phyloP scores from a whole-genome alignment of 2,113 vertebrate genomes.

The Dipodomys spectabilis region DNA sequence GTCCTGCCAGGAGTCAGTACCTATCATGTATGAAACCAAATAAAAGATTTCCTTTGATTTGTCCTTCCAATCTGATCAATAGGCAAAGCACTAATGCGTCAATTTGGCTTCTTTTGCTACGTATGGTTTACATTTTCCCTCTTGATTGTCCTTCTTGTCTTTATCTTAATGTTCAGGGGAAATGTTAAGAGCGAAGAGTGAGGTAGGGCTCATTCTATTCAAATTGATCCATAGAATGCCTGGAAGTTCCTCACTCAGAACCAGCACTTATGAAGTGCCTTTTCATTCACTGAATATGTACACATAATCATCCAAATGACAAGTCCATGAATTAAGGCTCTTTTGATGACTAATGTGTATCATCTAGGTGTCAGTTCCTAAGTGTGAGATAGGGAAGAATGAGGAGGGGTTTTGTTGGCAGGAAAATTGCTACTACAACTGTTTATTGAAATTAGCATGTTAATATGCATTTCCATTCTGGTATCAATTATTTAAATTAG shows the following conservation, averaged over 20 bases:
- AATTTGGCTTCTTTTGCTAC: constrained; percentile 49
- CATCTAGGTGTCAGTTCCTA: background rate
- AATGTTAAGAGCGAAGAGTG: constrained; percentile 51
- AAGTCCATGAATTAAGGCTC: constrained; percentile 62
- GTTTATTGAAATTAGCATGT: constrained; percentile 52
- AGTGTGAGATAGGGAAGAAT: background rate
- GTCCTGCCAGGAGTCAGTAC: background rate
- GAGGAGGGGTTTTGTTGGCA: background rate
- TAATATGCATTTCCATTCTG: constrained; percentile 14
- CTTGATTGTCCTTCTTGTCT: constrained; percentile 28
- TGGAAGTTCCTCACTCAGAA: constrained; percentile 32
- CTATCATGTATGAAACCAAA: constrained; percentile 15
- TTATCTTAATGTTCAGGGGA: constrained; percentile 35
- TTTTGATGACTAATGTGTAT: constrained; percentile 18
- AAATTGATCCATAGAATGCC: constrained; percentile 15
- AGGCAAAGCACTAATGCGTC: constrained; percentile 25
- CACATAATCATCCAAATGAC: constrained; percentile 52
- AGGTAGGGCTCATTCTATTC: constrained; percentile 53
- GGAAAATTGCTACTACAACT: background rate
- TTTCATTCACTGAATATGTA: constrained; percentile 68
- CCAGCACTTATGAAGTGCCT: constrained; percentile 60
- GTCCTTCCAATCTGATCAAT: constrained; percentile 38
- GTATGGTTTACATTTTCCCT: constrained; percentile 44
- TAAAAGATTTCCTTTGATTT: constrained; percentile 20
- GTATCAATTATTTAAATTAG: constrained; percentile 42